Percentiles rank a stretch among this genome's conserved stretches.
Evolutionary conservation across 2,888 invertebrate genomes (phyloP).

Genomic region (Eupithecia subfuscata): DNA sequence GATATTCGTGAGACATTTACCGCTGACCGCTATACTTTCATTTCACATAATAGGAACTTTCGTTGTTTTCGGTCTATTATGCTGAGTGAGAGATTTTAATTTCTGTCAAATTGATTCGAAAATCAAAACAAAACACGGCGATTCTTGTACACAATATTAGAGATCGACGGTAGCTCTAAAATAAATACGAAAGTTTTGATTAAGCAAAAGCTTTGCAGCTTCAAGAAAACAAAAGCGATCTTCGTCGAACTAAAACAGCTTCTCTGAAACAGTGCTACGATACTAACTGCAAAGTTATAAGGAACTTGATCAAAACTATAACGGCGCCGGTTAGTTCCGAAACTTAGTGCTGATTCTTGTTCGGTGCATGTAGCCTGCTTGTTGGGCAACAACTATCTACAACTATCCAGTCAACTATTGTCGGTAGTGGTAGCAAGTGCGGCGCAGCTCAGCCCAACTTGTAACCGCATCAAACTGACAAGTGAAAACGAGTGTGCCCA

Average conservation of each 20-base stretch:
- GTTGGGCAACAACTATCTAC: conserved; percentile 40
- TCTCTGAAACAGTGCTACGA: conserved; percentile 51
- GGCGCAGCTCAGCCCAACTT: conserved; percentile 41
- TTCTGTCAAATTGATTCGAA: not conserved
- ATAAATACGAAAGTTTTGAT: not conserved
- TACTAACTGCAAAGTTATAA: conserved; percentile 56
- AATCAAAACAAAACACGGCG: not conserved
- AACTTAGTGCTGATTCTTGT: conserved; percentile 42
- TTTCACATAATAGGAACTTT: conserved; percentile 6
- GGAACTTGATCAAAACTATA: conserved; percentile 45
- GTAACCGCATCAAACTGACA: conserved; percentile 49
- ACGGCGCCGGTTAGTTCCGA: conserved; percentile 42
- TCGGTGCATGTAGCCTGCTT: conserved; percentile 37
- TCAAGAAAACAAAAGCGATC: conserved; percentile 11
- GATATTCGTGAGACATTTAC: conserved; percentile 69
- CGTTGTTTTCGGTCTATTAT: conserved; percentile 6
- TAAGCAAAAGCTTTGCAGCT: not conserved
- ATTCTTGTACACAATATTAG: not conserved
- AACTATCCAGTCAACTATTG: conserved; percentile 43
- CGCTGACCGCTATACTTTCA: conserved; percentile 16
- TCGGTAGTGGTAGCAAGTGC: conserved; percentile 34
- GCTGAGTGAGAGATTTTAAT: not conserved
- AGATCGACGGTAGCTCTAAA: conserved; percentile 7
- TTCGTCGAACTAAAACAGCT: conserved; percentile 12
- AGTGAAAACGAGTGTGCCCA: conserved; percentile 63